phyloP scores from a whole-genome alignment of 1,140 invertebrate species.

The Metopolophium dirhodum region DNA sequence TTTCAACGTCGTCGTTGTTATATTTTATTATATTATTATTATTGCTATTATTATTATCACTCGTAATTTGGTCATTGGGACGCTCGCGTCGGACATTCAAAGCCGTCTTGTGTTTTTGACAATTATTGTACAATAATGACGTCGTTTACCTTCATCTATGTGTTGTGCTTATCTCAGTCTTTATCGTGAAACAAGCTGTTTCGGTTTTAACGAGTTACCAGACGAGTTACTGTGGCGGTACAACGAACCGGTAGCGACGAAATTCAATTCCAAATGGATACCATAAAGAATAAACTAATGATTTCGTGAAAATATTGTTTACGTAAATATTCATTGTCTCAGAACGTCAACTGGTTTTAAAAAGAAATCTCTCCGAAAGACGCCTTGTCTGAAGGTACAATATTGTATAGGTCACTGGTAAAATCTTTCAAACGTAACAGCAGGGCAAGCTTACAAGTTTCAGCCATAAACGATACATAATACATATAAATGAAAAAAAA shows the following conservation, averaged over 20 bases:
- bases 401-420: not conserved
- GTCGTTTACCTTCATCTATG: not conserved
- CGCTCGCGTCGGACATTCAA: not conserved
- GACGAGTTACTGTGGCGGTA: not conserved
- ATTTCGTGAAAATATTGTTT: not conserved
- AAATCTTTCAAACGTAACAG: not conserved
- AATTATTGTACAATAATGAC: slow-evolving; percentile 8
- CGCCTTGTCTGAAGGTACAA: not conserved
- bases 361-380: not conserved
- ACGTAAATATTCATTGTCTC: not conserved
- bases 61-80: not conserved
- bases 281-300: not conserved
- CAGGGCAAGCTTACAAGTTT: not conserved
- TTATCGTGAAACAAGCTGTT: not conserved
- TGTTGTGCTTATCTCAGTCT: not conserved
- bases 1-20: not conserved
- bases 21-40: slow-evolving; percentile 27
- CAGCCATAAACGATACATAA: not conserved
- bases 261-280: not conserved
- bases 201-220: not conserved
- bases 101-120: not conserved
- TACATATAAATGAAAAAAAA: not conserved
- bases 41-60: not conserved
- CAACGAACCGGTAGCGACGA: not conserved
- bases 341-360: not conserved